Evolutionary conservation across 1,140 invertebrate genomes (phyloP).

Genomic region (Lepidurus couesii): DNA sequence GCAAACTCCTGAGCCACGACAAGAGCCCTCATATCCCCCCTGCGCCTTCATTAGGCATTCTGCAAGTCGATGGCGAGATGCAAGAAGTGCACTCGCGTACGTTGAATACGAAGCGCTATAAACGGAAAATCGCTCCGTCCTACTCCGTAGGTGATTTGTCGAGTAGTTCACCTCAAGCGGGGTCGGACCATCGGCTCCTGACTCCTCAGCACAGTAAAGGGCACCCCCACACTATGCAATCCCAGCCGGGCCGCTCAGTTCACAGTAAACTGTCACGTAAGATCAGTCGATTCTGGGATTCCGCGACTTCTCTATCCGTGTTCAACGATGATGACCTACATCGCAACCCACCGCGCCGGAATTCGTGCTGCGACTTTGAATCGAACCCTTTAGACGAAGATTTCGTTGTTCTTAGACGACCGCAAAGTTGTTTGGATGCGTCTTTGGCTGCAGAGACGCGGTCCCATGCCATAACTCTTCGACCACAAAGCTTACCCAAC

Average conservation of each 20-base stretch:
- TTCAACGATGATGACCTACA: background rate
- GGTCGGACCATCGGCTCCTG: background rate
- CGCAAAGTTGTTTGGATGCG: slow-evolving; percentile 3
- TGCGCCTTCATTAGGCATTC: slow-evolving; percentile 7
- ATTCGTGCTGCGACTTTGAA: background rate
- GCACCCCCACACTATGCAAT: background rate
- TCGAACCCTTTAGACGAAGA: background rate
- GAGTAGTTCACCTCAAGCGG: background rate
- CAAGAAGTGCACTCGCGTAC: slow-evolving; percentile 5
- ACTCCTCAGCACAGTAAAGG: background rate
- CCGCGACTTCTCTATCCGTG: background rate
- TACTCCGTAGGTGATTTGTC: background rate
- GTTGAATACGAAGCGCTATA: slow-evolving; percentile 1
- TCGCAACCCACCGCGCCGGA: background rate
- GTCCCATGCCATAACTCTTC: background rate
- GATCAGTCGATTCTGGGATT: slow-evolving; percentile 8
- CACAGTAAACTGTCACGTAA: background rate
- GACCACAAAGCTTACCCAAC: background rate
- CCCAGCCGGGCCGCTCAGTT: background rate
- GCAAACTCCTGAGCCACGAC: background rate
- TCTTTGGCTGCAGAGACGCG: background rate
- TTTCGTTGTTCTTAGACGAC: background rate
- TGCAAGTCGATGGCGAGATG: slow-evolving; percentile 13
- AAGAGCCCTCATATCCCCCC: background rate
- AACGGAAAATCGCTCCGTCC: background rate